Evolutionary conservation across 2,888 invertebrate species (phyloP).

Genomic region (Rhingia rostrata): DNA sequence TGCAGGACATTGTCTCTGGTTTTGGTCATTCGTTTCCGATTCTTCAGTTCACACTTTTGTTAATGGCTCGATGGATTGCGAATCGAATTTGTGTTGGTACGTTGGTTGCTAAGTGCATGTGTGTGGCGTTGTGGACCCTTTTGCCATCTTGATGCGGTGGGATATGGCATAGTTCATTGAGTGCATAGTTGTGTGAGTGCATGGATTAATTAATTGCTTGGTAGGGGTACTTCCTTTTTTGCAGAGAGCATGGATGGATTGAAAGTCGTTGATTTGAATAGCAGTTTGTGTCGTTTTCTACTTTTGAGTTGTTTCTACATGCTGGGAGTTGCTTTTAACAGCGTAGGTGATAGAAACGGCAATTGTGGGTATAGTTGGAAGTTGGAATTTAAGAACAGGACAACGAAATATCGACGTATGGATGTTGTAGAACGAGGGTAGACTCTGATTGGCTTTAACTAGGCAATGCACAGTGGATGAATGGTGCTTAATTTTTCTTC

Average conservation of each 20-base stretch:
- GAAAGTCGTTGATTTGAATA: constrained; percentile 43
- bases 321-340: neutral
- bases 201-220: constrained; percentile 57
- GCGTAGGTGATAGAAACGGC: constrained; percentile 1
- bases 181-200: constrained; percentile 14
- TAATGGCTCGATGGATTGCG: constrained; percentile 62
- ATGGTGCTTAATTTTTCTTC: too few relatives aligned
- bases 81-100: constrained; percentile 65
- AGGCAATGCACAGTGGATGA: too few relatives aligned
- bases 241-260: constrained; percentile 27
- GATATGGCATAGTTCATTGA: neutral
- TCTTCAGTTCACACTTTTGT: constrained; percentile 47
- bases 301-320: constrained; percentile 2
- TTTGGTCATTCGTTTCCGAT: constrained; percentile 61
- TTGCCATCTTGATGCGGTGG: neutral
- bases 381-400: neutral
- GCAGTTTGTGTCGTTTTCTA: neutral
- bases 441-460: too few relatives aligned
- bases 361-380: neutral
- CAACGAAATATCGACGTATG: too few relatives aligned
- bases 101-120: constrained; percentile 50
- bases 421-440: too few relatives aligned
- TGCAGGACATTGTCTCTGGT: constrained; percentile 64
- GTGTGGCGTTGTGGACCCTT: constrained; percentile 15
- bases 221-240: constrained; percentile 31